Evolutionary conservation across 2,113 vertebrate genomes (phyloP), one percentile per base, ranked within the genome.

Genomic region (Antechinus stuartii): DNA sequence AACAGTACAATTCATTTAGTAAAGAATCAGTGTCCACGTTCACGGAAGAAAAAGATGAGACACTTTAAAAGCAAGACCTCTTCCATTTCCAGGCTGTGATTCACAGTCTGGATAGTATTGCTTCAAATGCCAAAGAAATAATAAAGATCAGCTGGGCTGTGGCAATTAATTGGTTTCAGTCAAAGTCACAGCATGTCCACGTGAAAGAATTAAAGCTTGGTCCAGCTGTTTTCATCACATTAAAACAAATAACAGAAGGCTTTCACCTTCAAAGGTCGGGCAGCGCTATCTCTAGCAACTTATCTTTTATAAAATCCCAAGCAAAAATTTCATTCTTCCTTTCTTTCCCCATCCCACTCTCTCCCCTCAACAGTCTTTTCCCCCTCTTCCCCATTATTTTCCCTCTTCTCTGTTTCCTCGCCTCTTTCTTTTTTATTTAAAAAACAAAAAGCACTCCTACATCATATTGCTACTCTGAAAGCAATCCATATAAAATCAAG

Each of bases 151-250:
- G 35, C 54, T 35, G 50, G 84, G 93, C 89, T n/a, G 52, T 10
- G 25, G 84, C 47, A 90, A 95, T 91, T 91, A 91, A 92, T 3
- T 76, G 55, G 35, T 91, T 93, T 92, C 93, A 89, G 93, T 93
- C 25, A 35, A 93, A 94, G 93, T 96, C 91, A 68, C 49, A 94
- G 54, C 2, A 24, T 50, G 95, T 94, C 90, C 47, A 92, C 89
- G 16, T 50, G 46, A 89, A 8, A 76, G 55, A 22, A 16, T 54
- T 25, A 56, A 93, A 96, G 94, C 53, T n/a, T 2, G 54, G n/a
- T 61, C 42, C 90, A 0, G 3, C 52, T 94, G 89, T 89, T 90
- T 61, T 57, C 0, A 0, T 76, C 91, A 0, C 26, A 47, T 61
- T 90, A 93, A 90, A 96, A 93, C 50, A 46, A 92, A 23, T 30